Percentiles rank a stretch among this genome's conserved stretches.
phyloP scores from a whole-genome alignment of 2,113 vertebrate species.

The Tyrannus savana region DNA sequence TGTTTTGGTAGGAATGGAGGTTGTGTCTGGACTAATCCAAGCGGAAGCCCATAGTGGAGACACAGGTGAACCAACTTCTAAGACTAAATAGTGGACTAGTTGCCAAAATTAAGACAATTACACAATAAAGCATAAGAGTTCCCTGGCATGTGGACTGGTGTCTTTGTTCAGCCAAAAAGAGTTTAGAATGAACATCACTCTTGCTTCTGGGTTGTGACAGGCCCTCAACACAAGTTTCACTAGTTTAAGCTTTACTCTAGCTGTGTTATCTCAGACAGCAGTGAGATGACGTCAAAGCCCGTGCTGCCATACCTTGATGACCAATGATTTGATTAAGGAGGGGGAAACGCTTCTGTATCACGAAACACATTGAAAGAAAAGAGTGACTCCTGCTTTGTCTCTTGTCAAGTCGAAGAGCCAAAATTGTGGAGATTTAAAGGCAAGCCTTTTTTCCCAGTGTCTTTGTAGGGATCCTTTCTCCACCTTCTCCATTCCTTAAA shows the following conservation, averaged over 20 bases:
- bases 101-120: neutral
- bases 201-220: neutral
- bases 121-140: neutral
- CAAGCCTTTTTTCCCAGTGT: neutral
- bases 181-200: neutral
- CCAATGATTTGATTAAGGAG: neutral
- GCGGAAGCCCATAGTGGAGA: neutral
- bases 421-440: neutral
- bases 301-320: neutral
- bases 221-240: neutral
- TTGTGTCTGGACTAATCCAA: neutral
- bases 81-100: neutral
- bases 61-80: neutral
- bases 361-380: neutral
- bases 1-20: neutral
- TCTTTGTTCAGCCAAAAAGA: neutral
- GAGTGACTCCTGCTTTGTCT: neutral
- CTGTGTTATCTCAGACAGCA: neutral
- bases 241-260: neutral
- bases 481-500: neutral
- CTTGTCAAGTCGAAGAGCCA: neutral
- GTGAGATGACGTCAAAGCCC: neutral
- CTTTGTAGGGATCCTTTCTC: neutral
- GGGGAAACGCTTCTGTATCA: neutral
- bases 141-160: neutral